Evolutionary conservation across 2,113 vertebrate genomes (phyloP).

Genomic region (Oreochromis aureus): DNA sequence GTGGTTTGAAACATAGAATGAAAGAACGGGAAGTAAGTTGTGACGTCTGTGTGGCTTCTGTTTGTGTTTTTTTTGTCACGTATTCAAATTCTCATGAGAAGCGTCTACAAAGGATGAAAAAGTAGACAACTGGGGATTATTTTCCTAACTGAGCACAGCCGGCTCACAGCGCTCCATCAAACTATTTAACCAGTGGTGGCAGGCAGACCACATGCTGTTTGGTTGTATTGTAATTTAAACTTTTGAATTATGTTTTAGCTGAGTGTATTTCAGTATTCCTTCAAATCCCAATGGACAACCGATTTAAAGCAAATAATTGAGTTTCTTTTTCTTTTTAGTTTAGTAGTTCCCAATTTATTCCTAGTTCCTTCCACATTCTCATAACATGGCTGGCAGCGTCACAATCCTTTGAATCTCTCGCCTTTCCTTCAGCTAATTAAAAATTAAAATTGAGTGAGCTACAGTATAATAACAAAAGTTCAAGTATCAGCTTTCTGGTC

Average conservation of each 20-base stretch:
- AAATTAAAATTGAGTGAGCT: constrained; percentile 31
- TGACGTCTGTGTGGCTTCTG: not conserved
- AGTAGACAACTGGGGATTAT: not conserved
- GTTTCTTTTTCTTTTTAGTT: not conserved
- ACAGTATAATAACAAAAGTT: constrained; percentile 43
- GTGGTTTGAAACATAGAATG: not conserved
- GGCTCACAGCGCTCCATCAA: not conserved
- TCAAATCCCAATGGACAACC: not conserved
- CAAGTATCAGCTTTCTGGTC: constrained; percentile 36
- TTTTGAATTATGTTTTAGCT: not conserved
- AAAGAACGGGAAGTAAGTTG: constrained; percentile 8
- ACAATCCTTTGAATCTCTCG: constrained; percentile 23
- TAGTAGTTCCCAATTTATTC: not conserved
- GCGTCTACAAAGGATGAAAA: not conserved
- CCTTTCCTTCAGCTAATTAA: constrained; percentile 40
- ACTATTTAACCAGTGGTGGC: not conserved
- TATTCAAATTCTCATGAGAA: not conserved
- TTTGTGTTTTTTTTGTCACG: not conserved
- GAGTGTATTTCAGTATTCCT: not conserved
- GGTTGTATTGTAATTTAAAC: not conserved
- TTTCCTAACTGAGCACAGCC: not conserved
- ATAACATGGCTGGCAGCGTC: not conserved
- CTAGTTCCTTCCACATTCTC: not conserved
- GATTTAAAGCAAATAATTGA: constrained; percentile 13
- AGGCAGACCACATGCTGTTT: not conserved